Conservation (phyloP, 2,888 invertebrate genomes). For the Andrena flavipes region DNA sequence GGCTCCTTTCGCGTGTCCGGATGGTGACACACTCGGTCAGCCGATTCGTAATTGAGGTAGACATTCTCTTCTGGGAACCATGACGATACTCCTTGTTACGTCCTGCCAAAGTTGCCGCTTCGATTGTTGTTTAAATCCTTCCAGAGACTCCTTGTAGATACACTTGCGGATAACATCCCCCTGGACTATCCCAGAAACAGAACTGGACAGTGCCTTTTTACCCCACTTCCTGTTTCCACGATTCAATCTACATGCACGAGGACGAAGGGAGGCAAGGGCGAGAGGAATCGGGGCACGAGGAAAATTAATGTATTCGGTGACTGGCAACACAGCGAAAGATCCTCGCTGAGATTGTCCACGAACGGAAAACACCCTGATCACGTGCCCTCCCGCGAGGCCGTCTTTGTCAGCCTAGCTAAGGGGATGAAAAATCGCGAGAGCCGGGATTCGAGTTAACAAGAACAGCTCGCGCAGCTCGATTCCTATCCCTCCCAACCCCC, state of each 20-base stretch:
- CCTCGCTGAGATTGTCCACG: slow-evolving; percentile 75
- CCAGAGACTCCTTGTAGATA: not conserved
- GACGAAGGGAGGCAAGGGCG: not conserved
- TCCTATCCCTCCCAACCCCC: slow-evolving; percentile 42
- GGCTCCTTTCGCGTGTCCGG: not conserved
- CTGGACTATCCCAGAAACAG: not conserved
- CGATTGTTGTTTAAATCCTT: not conserved
- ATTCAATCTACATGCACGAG: slow-evolving; percentile 37
- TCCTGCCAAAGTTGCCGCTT: not conserved
- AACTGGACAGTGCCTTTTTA: not conserved
- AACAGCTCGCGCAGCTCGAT: slow-evolving; percentile 77
- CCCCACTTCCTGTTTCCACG: not conserved
- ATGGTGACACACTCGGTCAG: not conserved
- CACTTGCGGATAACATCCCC: not conserved
- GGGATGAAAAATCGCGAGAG: slow-evolving; percentile 84
- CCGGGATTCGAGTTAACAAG: slow-evolving; percentile 84
- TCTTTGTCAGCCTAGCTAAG: slow-evolving; percentile 77
- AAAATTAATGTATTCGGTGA: slow-evolving; percentile 68
- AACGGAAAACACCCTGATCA: slow-evolving; percentile 77
- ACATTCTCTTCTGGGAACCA: not conserved
- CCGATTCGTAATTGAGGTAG: not conserved
- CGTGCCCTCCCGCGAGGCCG: slow-evolving; percentile 68
- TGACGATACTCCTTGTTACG: too few relatives aligned
- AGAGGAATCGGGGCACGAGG: not conserved
- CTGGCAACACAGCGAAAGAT: slow-evolving; percentile 65